phyloP scores from a whole-genome alignment of 2,888 invertebrate species.

The Stenodema calcarata region DNA sequence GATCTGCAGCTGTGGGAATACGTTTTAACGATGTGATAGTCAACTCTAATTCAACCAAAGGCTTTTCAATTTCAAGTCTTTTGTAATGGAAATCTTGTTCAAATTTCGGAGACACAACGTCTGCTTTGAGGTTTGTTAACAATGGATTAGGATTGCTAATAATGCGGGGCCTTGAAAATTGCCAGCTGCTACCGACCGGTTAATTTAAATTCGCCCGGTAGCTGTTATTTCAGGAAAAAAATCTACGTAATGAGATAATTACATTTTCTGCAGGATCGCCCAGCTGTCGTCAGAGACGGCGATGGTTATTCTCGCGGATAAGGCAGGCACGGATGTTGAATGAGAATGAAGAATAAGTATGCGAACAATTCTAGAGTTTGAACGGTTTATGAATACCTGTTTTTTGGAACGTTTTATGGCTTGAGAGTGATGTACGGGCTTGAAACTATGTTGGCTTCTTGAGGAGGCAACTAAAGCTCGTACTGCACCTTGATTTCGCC shows the following conservation, averaged over 20 bases:
- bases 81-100: neutral
- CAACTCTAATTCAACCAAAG: neutral
- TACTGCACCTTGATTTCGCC: neutral
- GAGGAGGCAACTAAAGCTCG: neutral
- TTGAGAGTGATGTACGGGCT: too few relatives aligned
- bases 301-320: neutral
- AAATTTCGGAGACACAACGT: conserved; percentile 16
- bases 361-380: too few relatives aligned
- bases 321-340: neutral
- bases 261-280: neutral
- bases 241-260: neutral
- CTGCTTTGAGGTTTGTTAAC: neutral
- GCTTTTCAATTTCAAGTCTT: neutral
- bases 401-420: too few relatives aligned
- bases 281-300: neutral
- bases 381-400: too few relatives aligned
- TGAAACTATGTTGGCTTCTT: neutral
- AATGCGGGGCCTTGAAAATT: neutral
- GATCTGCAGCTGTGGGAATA: too few relatives aligned
- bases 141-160: conserved; percentile 14
- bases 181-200: neutral
- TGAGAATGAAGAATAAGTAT: too few relatives aligned
- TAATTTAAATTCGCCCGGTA: neutral
- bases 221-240: neutral
- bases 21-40: neutral